phyloP scores from a whole-genome alignment of 1,140 invertebrate species.

The Drosophila santomea region DNA sequence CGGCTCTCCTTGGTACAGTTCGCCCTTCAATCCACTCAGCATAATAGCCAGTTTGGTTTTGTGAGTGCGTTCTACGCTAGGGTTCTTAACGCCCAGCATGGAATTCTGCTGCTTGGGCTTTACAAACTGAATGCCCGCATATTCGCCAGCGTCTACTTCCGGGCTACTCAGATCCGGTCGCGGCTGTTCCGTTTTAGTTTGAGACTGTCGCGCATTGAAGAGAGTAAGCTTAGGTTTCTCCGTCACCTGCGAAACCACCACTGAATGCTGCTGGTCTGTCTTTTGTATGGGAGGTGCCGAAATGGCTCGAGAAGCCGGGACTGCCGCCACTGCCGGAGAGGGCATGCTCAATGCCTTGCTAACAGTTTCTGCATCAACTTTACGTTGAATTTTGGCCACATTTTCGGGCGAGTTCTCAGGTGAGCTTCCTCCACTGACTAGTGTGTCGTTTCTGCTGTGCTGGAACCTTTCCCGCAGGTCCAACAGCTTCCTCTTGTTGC shows the following conservation, averaged over 20 bases:
- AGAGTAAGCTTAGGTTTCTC: constrained; percentile 74
- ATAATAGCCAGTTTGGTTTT: constrained; percentile 80
- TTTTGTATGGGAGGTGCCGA: constrained; percentile 46
- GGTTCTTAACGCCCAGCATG: constrained; percentile 38
- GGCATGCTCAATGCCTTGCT: constrained; percentile 56
- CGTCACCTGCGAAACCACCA: not conserved
- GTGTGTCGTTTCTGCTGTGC: constrained; percentile 2
- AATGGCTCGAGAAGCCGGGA: constrained; percentile 27
- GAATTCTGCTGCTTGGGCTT: constrained; percentile 71
- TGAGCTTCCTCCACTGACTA: constrained; percentile 9
- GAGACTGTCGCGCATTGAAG: constrained; percentile 63
- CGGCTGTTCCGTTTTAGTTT: not conserved
- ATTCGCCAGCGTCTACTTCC: constrained; percentile 68
- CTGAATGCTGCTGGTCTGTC: not conserved
- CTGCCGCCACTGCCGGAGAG: constrained; percentile 31
- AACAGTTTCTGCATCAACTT: constrained; percentile 30
- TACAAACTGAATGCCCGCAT: constrained; percentile 76
- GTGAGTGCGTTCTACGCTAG: constrained; percentile 70
- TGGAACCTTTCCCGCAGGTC: constrained; percentile 41
- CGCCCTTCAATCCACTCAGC: constrained; percentile 75
- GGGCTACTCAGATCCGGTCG: constrained; percentile 51
- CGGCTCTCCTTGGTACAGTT: constrained; percentile 61
- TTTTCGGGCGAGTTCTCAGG: constrained; percentile 60
- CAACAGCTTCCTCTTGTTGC: constrained; percentile 67
- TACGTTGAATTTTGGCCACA: constrained; percentile 68